Conservation (phyloP, 2,113 vertebrate genomes). For the Tamias sibiricus region DNA sequence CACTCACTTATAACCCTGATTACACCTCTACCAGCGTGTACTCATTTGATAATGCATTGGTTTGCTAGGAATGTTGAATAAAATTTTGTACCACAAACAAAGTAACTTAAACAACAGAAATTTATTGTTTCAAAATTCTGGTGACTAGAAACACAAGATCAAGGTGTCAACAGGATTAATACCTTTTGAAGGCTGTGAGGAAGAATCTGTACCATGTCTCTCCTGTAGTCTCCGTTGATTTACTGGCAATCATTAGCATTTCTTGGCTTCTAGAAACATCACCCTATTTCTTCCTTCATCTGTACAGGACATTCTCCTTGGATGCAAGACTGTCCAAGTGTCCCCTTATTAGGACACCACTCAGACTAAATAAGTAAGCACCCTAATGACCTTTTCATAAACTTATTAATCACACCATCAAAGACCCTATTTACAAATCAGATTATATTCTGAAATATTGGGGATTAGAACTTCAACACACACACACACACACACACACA, state of each 20-base stretch:
- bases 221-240: neutral
- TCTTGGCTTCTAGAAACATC: neutral
- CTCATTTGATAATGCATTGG: neutral
- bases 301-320: neutral
- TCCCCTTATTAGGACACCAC: neutral
- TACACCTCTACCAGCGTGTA: neutral
- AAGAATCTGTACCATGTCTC: neutral
- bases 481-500: neutral
- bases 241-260: neutral
- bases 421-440: neutral
- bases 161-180: neutral
- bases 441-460: neutral
- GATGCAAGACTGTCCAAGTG: neutral
- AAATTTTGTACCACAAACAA: neutral
- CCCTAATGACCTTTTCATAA: neutral
- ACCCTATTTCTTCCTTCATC: neutral
- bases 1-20: neutral
- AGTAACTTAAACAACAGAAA: neutral
- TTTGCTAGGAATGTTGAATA: neutral
- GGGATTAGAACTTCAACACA: neutral
- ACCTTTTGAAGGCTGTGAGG: neutral
- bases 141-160: neutral
- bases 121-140: neutral
- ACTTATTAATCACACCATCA: neutral
- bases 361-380: neutral